Conservation (phyloP, 2,888 invertebrate genomes). For the Atrina japonica region DNA sequence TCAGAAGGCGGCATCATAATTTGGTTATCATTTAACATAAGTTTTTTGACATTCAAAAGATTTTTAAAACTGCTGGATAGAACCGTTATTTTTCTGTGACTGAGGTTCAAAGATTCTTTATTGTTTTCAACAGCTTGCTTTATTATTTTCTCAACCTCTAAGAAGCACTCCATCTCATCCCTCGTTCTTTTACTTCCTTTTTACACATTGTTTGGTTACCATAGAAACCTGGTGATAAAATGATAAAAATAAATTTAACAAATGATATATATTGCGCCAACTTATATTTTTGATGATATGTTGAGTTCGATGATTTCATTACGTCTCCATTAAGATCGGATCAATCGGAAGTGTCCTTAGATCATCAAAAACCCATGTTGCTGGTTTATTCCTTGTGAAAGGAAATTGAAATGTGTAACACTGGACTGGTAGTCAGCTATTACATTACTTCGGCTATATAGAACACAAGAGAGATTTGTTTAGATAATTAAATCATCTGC, state of each 20-base stretch:
- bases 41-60: slow-evolving; percentile 58
- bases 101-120: slow-evolving; percentile 78
- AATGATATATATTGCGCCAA: background rate
- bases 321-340: background rate
- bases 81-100: slow-evolving; percentile 75
- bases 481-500: too few species aligned
- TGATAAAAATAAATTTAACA: too few species aligned
- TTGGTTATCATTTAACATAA: slow-evolving; percentile 75
- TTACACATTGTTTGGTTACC: background rate
- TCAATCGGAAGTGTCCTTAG: too few species aligned
- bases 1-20: slow-evolving; percentile 77
- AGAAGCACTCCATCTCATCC: slow-evolving; percentile 61
- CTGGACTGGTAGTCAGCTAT: too few species aligned
- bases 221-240: background rate
- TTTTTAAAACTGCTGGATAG: slow-evolving; percentile 67
- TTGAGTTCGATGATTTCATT: too few species aligned
- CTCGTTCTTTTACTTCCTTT: background rate
- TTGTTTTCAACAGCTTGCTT: slow-evolving; percentile 56
- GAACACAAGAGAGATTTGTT: too few species aligned
- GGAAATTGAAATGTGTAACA: too few species aligned
- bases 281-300: background rate
- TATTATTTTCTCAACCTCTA: slow-evolving; percentile 64
- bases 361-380: too few species aligned
- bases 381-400: too few species aligned
- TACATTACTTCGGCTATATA: too few species aligned